These are phyloP conservation scores for Morphnarchus princeps DNA, from an alignment of 2,113 vertebrate species.

Conservation along the genomic window DNA sequence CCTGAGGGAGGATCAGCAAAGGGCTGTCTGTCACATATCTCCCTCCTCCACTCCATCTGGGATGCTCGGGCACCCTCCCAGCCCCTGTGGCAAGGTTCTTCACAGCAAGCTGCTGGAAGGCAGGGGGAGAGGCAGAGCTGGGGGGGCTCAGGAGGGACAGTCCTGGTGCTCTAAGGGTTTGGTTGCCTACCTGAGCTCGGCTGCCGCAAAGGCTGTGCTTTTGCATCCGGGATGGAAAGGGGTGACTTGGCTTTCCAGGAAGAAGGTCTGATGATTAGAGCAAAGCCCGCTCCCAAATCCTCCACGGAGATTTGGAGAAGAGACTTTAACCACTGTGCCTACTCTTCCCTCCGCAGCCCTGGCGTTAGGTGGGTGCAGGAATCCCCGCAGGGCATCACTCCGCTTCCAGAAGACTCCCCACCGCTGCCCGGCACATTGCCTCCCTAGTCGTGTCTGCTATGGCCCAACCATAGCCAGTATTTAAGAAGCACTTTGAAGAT, in stretches of 20 bases:
- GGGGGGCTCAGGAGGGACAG: neutral
- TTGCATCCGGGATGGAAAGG: neutral
- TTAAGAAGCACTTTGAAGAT: neutral
- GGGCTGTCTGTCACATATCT: neutral
- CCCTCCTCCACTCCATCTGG: neutral
- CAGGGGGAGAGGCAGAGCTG: neutral
- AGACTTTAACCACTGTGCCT: neutral
- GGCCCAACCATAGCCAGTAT: neutral
- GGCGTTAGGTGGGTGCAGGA: accelerated
- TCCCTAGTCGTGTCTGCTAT: neutral
- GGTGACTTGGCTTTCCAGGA: neutral
- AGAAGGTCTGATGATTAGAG: neutral
- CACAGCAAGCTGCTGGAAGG: neutral
- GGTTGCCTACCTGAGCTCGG: accelerated
- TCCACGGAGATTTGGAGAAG: neutral
- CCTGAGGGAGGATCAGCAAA: neutral
- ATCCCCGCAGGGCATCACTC: neutral
- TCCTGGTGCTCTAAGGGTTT: accelerated
- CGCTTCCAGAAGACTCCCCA: neutral
- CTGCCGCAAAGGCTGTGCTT: neutral
- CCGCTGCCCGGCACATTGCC: neutral
- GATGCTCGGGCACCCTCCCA: neutral
- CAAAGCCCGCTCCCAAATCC: neutral
- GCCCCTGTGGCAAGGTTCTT: neutral
- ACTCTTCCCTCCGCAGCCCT: neutral